phyloP scores from a whole-genome alignment of 2,888 invertebrate genomes.

The Cynaeus angustus region DNA sequence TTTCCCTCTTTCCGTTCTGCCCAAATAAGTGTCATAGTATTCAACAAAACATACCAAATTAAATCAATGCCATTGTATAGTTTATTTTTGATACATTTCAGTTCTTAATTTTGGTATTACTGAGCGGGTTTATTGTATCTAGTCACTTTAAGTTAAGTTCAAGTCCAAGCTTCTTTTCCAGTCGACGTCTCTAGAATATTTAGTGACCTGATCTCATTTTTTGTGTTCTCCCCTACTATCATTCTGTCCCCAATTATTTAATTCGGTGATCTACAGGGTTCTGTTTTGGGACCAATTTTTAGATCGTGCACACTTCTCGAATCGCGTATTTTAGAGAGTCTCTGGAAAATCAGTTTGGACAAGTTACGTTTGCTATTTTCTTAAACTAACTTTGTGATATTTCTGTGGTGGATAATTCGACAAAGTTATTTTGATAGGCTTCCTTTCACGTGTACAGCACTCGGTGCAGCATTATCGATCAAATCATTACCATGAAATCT shows the following conservation, averaged over 20 bases:
- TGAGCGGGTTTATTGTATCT: constrained; percentile 35
- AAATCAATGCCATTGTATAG: not conserved
- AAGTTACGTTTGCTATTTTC: not conserved
- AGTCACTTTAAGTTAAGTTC: constrained; percentile 30
- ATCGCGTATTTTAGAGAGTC: too few relatives aligned
- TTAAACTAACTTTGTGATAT: constrained; percentile 22
- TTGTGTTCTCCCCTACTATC: too few relatives aligned
- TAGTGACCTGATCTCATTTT: too few relatives aligned
- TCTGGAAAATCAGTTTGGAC: not conserved
- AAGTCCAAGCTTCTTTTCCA: not conserved
- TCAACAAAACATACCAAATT: too few relatives aligned
- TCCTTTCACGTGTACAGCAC: constrained; percentile 14
- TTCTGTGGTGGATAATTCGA: constrained; percentile 23
- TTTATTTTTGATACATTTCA: constrained; percentile 2
- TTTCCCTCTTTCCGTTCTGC: too few relatives aligned
- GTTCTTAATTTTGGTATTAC: constrained; percentile 14
- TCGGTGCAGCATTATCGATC: constrained; percentile 35
- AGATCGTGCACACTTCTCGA: too few relatives aligned
- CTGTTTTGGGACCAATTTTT: too few relatives aligned
- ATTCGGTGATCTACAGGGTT: too few relatives aligned
- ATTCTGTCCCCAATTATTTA: too few relatives aligned
- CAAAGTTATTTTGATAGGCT: constrained; percentile 22
- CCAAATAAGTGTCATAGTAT: too few relatives aligned
- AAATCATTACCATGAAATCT: constrained; percentile 4
- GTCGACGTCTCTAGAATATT: not conserved